Evolutionary conservation across 2,888 invertebrate genomes (phyloP), one percentile per base, ranked within the genome.

Genomic region (Eupithecia subfuscata): DNA sequence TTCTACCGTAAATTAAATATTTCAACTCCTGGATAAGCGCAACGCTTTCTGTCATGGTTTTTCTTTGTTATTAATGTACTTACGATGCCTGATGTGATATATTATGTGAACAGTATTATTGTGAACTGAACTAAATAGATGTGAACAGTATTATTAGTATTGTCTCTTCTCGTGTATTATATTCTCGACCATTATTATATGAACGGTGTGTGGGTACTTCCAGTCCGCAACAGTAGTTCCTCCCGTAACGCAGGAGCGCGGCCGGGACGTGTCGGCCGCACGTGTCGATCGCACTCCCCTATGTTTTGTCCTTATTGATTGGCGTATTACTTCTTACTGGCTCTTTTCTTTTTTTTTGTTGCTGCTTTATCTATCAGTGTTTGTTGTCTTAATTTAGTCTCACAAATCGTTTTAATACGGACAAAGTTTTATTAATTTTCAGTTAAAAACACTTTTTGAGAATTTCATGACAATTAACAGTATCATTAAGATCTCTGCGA

Each of bases 251-350:
- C 22, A 4, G n/a, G 60, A 70, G 68, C 68, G 85, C 79, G 85
- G 81, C 83, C 84, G 81, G 79, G n/a, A n/a, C n/a, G n/a, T 86
- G 91, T 90, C 91, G 89, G 81, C 81, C 82, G 87, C 93, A 93
- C 91, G 91, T 91, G 92, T 87, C 90, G 88, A 82, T 89, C 88
- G 82, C 83, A 80, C 89, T 85, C 82, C 80, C 87, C 86, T 86
- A 22, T 5, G 11, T 56, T 25, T 0, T 88, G 82, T 82, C 85
- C 85, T 86, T 88, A 89, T 90, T 86, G 88, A 89, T 88, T 88
- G 84, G 83, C 81, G 84, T 81, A 84, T 84, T 82, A 82, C 84
- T 87, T 86, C 87, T 85, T 88, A 30, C 45, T 70, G 30, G 8
- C 64, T 64, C 43, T 48, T 73, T 67, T n/a, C 40, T 69, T 70